Base-by-base conservation (phyloP, 2,797 vertebrate genomes). In the Amblyopsis hoosieri region DNA sequence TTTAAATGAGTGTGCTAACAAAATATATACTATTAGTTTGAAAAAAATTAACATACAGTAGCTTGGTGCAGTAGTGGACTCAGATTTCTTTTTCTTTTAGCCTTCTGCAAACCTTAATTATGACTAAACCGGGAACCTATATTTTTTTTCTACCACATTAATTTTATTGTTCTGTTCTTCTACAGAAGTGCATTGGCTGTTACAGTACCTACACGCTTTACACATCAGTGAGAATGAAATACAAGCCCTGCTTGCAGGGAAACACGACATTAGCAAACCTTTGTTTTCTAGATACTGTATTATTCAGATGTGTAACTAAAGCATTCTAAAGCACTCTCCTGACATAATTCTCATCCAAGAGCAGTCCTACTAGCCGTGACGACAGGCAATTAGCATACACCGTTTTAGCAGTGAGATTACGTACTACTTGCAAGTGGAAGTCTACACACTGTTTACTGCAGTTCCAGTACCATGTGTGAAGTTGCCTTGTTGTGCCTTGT, bases 401-500 rank as follows among this genome's bases (percentile, higher is more conserved):
- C 31, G 60, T 12, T 59, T 60, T 14, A 11, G 12, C 50, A 56
- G 64, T 67, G 46, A 52, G 52, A 45, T 57, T 19, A 14, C 46
- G 17, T 45, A 54, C 50, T 14, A 5, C 33, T 12, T 13, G 62
- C 15, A 45, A 19, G 17, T 46, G 56, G 45, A 13, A 11, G n/a
- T 74, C 49, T 66, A 57, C 53, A 47, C 70, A 23, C 64, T 65
- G 68, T 54, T 15, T 55, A 37, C 68, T 66, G 64, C 73, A 64
- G 33, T 67, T 78, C 23, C 23, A 23, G 80, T 70, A 74, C 60
- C 62, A 72, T 84, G 81, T 79, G 69, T 64, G 62, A 59, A 67
- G 69, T 74, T 82, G 80, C 86, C 86, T 87, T 53, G 53, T 68
- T 80, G 84, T 82, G 57, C 65, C 87, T 90, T 85, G 87, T 92